phyloP scores from a whole-genome alignment of 2,888 invertebrate species.

The Oscheius sp. region DNA sequence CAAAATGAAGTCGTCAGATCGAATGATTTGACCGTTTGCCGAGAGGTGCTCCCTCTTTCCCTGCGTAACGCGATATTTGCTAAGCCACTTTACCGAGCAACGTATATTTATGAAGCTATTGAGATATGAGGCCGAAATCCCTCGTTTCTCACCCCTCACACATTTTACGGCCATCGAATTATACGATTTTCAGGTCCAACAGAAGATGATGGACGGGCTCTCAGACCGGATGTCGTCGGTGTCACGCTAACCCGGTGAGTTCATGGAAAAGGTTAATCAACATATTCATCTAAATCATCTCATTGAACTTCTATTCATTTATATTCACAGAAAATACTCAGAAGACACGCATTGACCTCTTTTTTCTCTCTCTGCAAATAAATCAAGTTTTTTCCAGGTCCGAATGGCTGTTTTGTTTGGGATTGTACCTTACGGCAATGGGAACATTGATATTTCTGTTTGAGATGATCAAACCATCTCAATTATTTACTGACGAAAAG shows the following conservation, averaged over 20 bases:
- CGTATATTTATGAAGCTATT: slow-evolving; percentile 36
- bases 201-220: not conserved
- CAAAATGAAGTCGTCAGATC: too few species aligned
- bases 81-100: slow-evolving; percentile 34
- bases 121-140: slow-evolving; percentile 16
- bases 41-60: slow-evolving; percentile 8
- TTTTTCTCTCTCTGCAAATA: too few species aligned
- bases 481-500: slow-evolving; percentile 21
- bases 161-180: not conserved
- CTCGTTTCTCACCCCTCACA: slow-evolving; percentile 6
- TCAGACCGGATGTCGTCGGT: slow-evolving; percentile 24
- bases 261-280: not conserved
- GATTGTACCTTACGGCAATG: slow-evolving; percentile 57
- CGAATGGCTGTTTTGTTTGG: slow-evolving; percentile 47
- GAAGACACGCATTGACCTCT: too few species aligned
- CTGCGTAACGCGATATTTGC: slow-evolving; percentile 25
- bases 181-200: slow-evolving; percentile 9
- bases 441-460: slow-evolving; percentile 59
- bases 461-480: slow-evolving; percentile 63
- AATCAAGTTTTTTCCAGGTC: slow-evolving; percentile 43
- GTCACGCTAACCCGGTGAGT: slow-evolving; percentile 33
- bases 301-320: not conserved
- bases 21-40: not conserved
- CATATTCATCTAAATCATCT: not conserved
- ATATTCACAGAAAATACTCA: not conserved